These are phyloP conservation scores for Drosophila kohkoa DNA, from an alignment of 1,140 invertebrate genomes.

Conservation along the genomic window DNA sequence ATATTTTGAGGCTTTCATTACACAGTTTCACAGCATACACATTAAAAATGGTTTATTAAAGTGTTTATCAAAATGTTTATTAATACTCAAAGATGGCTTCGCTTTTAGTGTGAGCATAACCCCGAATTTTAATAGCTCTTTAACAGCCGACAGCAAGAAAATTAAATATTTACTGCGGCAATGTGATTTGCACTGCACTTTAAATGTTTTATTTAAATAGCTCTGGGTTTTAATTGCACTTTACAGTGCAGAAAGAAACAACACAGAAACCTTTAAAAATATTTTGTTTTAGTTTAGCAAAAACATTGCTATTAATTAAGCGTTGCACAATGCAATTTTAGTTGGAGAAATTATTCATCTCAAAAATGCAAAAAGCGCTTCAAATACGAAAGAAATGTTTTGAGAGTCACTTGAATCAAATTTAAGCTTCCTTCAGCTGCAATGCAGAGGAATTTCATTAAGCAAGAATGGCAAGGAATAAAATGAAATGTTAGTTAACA, in stretches of 20 bases:
- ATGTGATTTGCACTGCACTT: neutral
- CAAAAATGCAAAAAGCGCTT: neutral
- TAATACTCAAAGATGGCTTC: neutral
- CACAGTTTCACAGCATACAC: neutral
- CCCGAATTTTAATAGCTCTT: neutral
- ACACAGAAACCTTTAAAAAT: neutral
- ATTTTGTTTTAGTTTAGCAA: neutral
- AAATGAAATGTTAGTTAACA: constrained; percentile 3
- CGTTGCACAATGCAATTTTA: neutral
- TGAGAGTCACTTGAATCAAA: neutral
- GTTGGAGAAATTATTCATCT: neutral
- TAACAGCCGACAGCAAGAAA: too few relatives aligned
- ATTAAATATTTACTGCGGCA: neutral
- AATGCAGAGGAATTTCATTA: neutral
- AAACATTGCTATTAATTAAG: neutral
- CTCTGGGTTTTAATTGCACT: too few relatives aligned
- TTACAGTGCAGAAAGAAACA: too few relatives aligned
- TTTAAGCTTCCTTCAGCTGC: neutral
- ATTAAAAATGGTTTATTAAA: constrained; percentile 10
- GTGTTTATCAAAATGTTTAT: neutral
- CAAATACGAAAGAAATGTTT: neutral
- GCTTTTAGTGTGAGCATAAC: neutral
- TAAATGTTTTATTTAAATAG: too few relatives aligned
- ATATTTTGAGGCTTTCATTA: neutral
- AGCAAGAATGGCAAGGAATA: neutral